Evolutionary conservation across 2,888 invertebrate species (phyloP).

Genomic region (Ennomos fuscantarius): DNA sequence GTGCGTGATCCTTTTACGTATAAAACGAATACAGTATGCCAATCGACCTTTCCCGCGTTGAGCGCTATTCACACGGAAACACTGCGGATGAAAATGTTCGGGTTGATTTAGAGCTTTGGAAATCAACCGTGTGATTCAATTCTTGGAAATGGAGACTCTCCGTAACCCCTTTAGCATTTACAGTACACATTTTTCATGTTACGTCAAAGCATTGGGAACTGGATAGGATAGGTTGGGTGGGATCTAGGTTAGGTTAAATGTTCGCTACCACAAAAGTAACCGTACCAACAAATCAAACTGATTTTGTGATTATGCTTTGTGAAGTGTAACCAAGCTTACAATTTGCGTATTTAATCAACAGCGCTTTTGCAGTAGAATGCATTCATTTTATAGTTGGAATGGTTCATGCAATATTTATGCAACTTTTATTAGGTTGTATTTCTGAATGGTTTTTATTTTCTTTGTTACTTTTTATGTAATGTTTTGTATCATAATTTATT

Average conservation of each 20-base stretch:
- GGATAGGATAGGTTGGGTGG: constrained; percentile 1
- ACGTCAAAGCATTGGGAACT: constrained; percentile 1
- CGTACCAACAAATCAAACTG: too few relatives aligned
- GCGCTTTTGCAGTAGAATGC: too few relatives aligned
- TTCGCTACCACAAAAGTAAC: background rate
- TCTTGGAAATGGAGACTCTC: constrained; percentile 8
- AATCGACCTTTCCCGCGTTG: constrained; percentile 11
- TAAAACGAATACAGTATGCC: constrained; percentile 9
- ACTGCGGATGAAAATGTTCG: constrained; percentile 20
- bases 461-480: too few relatives aligned
- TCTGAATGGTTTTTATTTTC: too few relatives aligned
- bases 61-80: constrained; percentile 15
- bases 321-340: too few relatives aligned
- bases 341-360: too few relatives aligned
- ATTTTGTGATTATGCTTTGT: too few relatives aligned
- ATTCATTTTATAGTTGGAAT: too few relatives aligned
- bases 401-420: too few relatives aligned
- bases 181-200: constrained; percentile 12
- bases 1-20: background rate
- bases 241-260: background rate
- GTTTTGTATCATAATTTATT: too few relatives aligned
- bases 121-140: constrained; percentile 22
- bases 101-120: constrained; percentile 22
- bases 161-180: constrained; percentile 6
- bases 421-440: too few relatives aligned